These are phyloP conservation scores for Tetragonisca angustula DNA, from an alignment of 2,888 invertebrate species.

Conservation along the genomic window DNA sequence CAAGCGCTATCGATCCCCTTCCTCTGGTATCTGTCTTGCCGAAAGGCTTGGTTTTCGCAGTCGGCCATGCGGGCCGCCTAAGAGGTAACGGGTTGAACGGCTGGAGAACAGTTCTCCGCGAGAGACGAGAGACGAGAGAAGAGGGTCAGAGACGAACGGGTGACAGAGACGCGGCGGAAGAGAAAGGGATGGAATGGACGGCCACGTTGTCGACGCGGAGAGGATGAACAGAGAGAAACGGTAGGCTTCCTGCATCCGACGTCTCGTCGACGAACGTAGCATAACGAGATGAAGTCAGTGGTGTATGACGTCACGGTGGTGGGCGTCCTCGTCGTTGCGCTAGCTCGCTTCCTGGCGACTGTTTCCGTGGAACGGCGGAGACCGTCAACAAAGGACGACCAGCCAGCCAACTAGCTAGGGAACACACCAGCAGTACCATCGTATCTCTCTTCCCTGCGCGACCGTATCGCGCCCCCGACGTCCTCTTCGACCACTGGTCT, in stretches of 20 bases:
- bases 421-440: constrained; percentile 52
- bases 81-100: constrained; percentile 74
- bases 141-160: constrained; percentile 62
- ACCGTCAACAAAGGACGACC: constrained; percentile 78
- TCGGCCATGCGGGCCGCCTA: constrained; percentile 70
- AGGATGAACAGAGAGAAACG: constrained; percentile 63
- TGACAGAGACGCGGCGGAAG: constrained; percentile 46
- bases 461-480: constrained; percentile 59
- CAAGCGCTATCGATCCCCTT: constrained; percentile 61
- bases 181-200: constrained; percentile 33
- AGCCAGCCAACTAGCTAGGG: constrained; percentile 66
- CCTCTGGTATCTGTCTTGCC: constrained; percentile 60
- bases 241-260: constrained; percentile 81
- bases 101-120: constrained; percentile 56
- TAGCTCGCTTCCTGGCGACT: constrained; percentile 80
- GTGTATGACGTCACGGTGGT: constrained; percentile 85
- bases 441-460: constrained; percentile 64
- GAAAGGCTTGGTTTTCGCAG: constrained; percentile 64
- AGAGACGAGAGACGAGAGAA: constrained; percentile 26
- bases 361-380: constrained; percentile 75
- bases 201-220: constrained; percentile 21
- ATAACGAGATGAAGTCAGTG: constrained; percentile 85
- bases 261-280: constrained; percentile 79
- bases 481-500: constrained; percentile 54
- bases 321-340: constrained; percentile 79